Base-by-base conservation (phyloP, 1,140 invertebrate genomes). In the Halesus radiatus region DNA sequence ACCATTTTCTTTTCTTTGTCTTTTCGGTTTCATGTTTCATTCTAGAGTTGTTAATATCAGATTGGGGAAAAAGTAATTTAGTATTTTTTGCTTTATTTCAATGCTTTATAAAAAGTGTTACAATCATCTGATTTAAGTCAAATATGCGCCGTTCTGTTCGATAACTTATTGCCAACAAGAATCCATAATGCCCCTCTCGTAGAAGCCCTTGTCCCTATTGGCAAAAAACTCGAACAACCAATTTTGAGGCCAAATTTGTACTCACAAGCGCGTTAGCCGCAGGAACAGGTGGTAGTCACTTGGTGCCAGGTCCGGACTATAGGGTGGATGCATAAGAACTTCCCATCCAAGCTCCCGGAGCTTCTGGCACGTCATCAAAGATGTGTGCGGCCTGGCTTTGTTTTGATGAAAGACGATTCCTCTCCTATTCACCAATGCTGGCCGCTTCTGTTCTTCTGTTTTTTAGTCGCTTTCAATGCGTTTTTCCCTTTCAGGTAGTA, bases 291-390 rank as follows among this genome's bases (percentile, higher is more conserved):
- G 58, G 58, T 62, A 62, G 58, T 62, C 58, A 62, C 58, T 62
- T 62, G 58, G 58, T 4, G 58, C 58, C 58, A 62, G 58, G 58
- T 62, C 58, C 22, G 58, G 58, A 62, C 58, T 62, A 62, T 62
- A 62, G 58, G 58, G 58, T 62, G 58, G 58, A 62, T 62, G 58
- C 58, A 62, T 62, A 62, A 62, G 58, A 62, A 62, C 58, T 62
- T 62, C 22, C 58, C 22, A 62, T 62, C 58, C 58, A 18, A 58
- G 56, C 56, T 58, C 56, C 18, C 56, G 56, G 56, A 58, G 56
- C 56, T 58, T 58, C 18, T 58, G 56, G 56, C 56, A 18, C 56
- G 56, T 58, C 56, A 58, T 29, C 58, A 62, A 62, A 62, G 18
- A 62, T 62, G 18, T 62, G 58, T 62, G 58, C 58, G 58, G 58